Evolutionary conservation across 1,140 invertebrate genomes (phyloP), one percentile per base, ranked within the genome.

Genomic region (Panulirus ornatus): DNA sequence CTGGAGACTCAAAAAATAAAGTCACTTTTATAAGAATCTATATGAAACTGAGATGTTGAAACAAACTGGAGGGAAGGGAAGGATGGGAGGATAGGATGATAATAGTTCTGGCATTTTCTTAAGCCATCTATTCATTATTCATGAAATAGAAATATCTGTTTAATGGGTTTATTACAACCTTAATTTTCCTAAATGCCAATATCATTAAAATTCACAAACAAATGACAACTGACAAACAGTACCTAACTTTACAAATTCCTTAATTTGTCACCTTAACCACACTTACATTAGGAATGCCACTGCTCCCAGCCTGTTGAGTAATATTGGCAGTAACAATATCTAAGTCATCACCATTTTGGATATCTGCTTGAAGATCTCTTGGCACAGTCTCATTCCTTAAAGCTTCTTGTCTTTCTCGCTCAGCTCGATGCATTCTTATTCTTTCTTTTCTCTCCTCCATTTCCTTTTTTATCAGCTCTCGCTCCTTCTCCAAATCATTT

Each of bases 401-500:
- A 22, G 47, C 47, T 14, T 84, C 58, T 34, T 79, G 27, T 75
- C 71, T 75, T 8, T 75, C 71, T 3, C 78, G 54, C n/a, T 81
- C 30, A 3, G 30, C 44, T 71, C 70, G 14, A 1, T 42, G 34
- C 36, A n/a, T 30, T 40, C 47, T 85, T 42, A 71, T 51, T 47
- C 70, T 85, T 66, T 73, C 70, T 27, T 84, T 84, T 38, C 63
- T 85, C 8, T 73, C 44, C 42, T 71, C 44, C 83, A 73, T 40
- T 27, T 88, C 79, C 27, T 78, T 87, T 38, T 76, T 58, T 2
- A 78, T 27, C 40, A 71, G 22, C 47, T 51, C 42, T 30, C 91
- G 42, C 78, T 91, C 91, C 30, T 58, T 88, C 70, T 91, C 91
- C 51, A 91, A 36, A 79, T 91, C 91, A 16, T 47, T 34, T 54